Evolutionary conservation across 2,888 invertebrate species (phyloP).

Genomic region (Drosophila engyochracea): DNA sequence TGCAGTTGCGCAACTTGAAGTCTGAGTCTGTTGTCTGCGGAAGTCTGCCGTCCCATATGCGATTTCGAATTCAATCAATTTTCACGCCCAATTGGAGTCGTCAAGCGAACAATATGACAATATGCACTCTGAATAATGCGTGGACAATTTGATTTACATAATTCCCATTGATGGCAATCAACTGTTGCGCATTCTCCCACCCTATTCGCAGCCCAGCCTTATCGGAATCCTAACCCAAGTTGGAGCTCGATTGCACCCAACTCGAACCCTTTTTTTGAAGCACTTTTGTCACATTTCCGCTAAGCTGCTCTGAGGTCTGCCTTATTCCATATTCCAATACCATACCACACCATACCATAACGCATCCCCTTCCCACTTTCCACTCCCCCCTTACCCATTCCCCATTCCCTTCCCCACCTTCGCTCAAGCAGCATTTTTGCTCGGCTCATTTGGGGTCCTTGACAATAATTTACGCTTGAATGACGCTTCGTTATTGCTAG

Average conservation of each 20-base stretch:
- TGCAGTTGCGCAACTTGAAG: slow-evolving; percentile 14
- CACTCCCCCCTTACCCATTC: not conserved
- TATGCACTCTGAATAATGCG: slow-evolving; percentile 61
- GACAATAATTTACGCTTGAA: slow-evolving; percentile 72
- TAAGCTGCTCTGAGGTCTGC: slow-evolving; percentile 40
- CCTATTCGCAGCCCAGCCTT: not conserved
- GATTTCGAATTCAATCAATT: slow-evolving; percentile 31
- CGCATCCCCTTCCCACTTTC: not conserved
- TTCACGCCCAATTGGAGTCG: slow-evolving; percentile 64
- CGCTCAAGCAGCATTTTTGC: slow-evolving; percentile 9
- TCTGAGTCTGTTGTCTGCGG: not conserved
- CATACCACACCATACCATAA: not conserved
- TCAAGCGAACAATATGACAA: slow-evolving; percentile 53
- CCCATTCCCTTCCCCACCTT: not conserved
- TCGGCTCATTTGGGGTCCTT: slow-evolving; percentile 43
- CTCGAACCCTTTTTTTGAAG: slow-evolving; percentile 44
- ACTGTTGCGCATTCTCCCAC: slow-evolving; percentile 57
- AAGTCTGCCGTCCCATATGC: slow-evolving; percentile 11
- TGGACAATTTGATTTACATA: slow-evolving; percentile 76
- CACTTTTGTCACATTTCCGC: slow-evolving; percentile 53
- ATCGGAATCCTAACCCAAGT: not conserved
- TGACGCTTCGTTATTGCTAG: slow-evolving; percentile 67
- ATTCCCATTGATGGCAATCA: slow-evolving; percentile 73
- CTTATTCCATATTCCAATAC: not conserved
- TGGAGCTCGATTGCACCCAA: slow-evolving; percentile 5